Percentiles rank a stretch among this genome's conserved stretches.
Conservation (phyloP, 1,140 invertebrate genomes). For the Phthorimaea operculella region DNA sequence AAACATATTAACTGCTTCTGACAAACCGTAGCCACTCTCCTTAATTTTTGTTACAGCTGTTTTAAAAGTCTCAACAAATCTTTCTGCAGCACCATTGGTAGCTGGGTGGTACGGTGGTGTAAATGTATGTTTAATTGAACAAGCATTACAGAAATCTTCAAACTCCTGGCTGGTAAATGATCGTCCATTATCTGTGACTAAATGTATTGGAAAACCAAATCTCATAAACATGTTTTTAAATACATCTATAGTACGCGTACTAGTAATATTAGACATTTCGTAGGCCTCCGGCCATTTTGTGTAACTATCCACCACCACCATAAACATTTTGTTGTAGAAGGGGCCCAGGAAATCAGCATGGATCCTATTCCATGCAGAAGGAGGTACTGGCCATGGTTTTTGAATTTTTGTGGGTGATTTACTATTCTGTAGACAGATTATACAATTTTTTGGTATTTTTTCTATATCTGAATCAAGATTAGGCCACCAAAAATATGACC, state of each 20-base stretch:
- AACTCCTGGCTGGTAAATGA: conserved; percentile 18
- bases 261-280: conserved; percentile 22
- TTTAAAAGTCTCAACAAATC: conserved; percentile 38
- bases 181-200: conserved; percentile 16
- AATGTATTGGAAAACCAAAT: conserved; percentile 14
- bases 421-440: conserved; percentile 11
- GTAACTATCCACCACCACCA: conserved; percentile 29
- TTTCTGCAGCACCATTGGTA: conserved; percentile 39
- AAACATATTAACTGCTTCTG: conserved; percentile 21
- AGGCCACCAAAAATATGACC: conserved; percentile 25
- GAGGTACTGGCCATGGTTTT: conserved; percentile 27
- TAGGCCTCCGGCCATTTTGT: conserved; percentile 33
- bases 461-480: conserved; percentile 20
- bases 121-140: conserved; percentile 31
- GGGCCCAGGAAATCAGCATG: conserved; percentile 37
- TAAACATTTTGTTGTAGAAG: conserved; percentile 27
- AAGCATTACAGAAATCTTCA: conserved; percentile 16
- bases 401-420: conserved; percentile 16
- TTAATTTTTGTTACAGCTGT: conserved; percentile 22
- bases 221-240: conserved; percentile 20
- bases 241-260: conserved; percentile 15
- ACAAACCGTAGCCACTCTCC: conserved; percentile 20
- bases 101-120: conserved; percentile 37
- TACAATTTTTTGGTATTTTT: conserved; percentile 17
- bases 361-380: conserved; percentile 23